Conservation (phyloP, 2,888 invertebrate species). For the Idaea biselata region DNA sequence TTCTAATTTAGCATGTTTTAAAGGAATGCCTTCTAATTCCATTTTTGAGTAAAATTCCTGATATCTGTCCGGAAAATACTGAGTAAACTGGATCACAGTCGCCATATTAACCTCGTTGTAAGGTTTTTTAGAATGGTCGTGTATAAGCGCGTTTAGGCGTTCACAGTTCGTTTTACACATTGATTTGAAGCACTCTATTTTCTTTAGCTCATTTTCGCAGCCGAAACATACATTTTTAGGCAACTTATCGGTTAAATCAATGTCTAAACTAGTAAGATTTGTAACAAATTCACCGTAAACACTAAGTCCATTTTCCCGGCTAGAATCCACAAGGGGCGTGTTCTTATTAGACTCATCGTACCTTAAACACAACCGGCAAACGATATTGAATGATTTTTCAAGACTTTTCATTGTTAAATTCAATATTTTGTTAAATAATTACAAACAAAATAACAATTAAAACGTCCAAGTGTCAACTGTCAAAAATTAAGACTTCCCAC, state of each 20-base stretch:
- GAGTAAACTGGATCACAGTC: slow-evolving; percentile 38
- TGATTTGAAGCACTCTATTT: slow-evolving; percentile 57
- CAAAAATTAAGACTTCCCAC: too few relatives aligned
- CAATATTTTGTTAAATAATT: too few relatives aligned
- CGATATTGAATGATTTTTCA: slow-evolving; percentile 43
- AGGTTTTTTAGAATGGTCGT: slow-evolving; percentile 20
- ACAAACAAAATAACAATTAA: too few relatives aligned
- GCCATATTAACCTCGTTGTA: slow-evolving; percentile 22
- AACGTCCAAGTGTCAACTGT: too few relatives aligned
- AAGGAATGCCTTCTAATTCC: not conserved
- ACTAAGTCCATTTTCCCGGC: slow-evolving; percentile 45
- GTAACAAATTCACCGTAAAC: slow-evolving; percentile 52
- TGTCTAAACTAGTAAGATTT: slow-evolving; percentile 47
- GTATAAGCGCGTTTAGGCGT: slow-evolving; percentile 35
- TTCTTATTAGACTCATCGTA: slow-evolving; percentile 42
- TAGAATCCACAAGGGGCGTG: slow-evolving; percentile 51
- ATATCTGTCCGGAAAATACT: not conserved
- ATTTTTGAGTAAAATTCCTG: slow-evolving; percentile 7
- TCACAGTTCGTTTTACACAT: slow-evolving; percentile 56
- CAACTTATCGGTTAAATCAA: slow-evolving; percentile 47
- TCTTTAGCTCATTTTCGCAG: slow-evolving; percentile 54
- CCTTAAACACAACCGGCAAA: slow-evolving; percentile 63
- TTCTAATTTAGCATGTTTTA: too few relatives aligned
- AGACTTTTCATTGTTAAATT: too few relatives aligned
- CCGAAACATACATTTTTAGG: slow-evolving; percentile 57